Percentiles rank a stretch among this genome's conserved stretches.
These are phyloP conservation scores for Lycia hirtaria DNA, from an alignment of 2,888 invertebrate genomes.

Conservation along the genomic window DNA sequence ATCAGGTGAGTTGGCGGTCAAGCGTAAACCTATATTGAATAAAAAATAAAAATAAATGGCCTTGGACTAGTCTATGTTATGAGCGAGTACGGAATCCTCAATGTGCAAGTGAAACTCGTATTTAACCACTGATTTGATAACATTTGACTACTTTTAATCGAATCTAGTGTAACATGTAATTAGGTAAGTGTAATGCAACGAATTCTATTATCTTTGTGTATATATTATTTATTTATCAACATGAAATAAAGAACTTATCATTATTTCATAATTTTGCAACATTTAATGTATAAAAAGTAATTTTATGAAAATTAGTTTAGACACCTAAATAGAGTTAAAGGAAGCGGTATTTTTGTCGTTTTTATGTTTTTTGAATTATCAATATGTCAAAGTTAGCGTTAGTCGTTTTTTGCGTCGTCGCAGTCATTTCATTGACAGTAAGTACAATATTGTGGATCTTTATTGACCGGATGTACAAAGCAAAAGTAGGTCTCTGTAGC, in stretches of 20 bases:
- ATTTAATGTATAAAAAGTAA: slow-evolving; percentile 42
- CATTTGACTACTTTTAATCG: neutral
- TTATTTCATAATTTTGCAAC: slow-evolving; percentile 38
- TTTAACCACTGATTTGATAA: no score
- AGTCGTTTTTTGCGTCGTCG: slow-evolving; percentile 27
- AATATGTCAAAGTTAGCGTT: slow-evolving; percentile 34
- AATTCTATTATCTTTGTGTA: slow-evolving; percentile 12
- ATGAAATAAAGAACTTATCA: slow-evolving; percentile 15
- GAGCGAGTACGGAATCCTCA: no score
- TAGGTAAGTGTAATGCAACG: slow-evolving; percentile 21
- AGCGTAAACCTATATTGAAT: no score
- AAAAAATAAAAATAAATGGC: no score
- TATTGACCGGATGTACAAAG: no score
- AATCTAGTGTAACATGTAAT: slow-evolving; percentile 29
- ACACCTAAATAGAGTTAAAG: slow-evolving; percentile 9
- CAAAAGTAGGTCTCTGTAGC: no score
- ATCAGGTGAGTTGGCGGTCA: no score
- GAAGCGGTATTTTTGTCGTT: slow-evolving; percentile 7
- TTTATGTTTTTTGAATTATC: slow-evolving; percentile 28
- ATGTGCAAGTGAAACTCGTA: no score
- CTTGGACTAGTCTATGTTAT: no score
- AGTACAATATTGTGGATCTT: slow-evolving; percentile 14
- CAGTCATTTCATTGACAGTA: slow-evolving; percentile 38
- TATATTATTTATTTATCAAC: slow-evolving; percentile 23
- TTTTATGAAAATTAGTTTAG: slow-evolving; percentile 13